Evolutionary conservation across 64 coral and sea anemone genomes (phyloP), one percentile per base, ranked within the genome.

Genomic region (Pachyseris speciosa): DNA sequence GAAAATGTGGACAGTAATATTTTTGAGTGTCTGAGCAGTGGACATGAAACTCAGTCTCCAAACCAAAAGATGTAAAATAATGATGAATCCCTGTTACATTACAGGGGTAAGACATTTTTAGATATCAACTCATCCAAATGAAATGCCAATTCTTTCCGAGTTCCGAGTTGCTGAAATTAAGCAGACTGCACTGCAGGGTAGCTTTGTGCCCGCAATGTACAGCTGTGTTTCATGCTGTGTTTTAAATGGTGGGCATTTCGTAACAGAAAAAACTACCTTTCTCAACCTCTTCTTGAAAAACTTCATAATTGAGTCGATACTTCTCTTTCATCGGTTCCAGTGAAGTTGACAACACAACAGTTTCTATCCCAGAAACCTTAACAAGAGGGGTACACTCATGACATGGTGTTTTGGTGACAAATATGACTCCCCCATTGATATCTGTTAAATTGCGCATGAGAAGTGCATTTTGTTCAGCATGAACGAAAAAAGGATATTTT

Each of bases 401-500:
- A 61, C 77, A 63, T 10, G 77, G 75, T 12, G 24, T 81, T 63
- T 81, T 81, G 5, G 75, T 79, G 48, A 79, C 75, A 79, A 79
- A 79, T 4, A 79, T 34, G 5, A 63, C 13, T 17, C 51, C 36
- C 32, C 52, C 77, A 3, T 51, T 37, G 34, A 81, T 9, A 40
- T 81, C 77, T 63, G 51, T 28, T 37, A 9, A 24, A 31, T 37
- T 79, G 24, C 75, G 26, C 47, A 8, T 22, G 17, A 79, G 75
- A 79, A 79, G 75, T 57, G 75, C 75, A n/a, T 79, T 58, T 79
- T 79, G 75, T 36, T 79, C 75, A 27, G 75, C 75, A 51, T 79
- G 75, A 33, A 79, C 50, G 20, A 79, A 79, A 31, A 58, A 57
- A 13, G 75, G 75, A 58, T 79, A 79, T 37, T 79, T 79, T 34